phyloP scores from a whole-genome alignment of 2,888 invertebrate genomes.

The Morinoia aosen region DNA sequence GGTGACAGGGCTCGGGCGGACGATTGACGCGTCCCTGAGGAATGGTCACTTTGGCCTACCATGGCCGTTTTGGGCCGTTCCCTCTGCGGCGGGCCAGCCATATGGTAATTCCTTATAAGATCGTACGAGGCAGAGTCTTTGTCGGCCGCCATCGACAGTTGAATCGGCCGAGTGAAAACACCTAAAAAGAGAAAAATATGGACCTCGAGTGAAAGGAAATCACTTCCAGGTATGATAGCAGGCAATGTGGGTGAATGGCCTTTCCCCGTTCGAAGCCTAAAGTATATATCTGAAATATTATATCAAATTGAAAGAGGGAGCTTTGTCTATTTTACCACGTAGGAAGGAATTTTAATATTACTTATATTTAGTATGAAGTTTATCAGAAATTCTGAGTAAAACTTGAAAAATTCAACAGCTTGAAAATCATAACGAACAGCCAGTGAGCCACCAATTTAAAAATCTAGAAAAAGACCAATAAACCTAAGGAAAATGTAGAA shows the following conservation, averaged over 20 bases:
- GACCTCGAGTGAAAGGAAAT: background rate
- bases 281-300: background rate
- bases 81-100: slow-evolving; percentile 42
- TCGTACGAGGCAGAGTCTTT: slow-evolving; percentile 20
- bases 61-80: slow-evolving; percentile 41
- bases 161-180: slow-evolving; percentile 48
- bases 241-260: background rate
- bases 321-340: background rate
- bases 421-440: too few species aligned
- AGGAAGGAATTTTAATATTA: background rate
- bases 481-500: too few species aligned
- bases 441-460: too few species aligned
- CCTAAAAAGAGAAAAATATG: slow-evolving; percentile 29
- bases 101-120: slow-evolving; percentile 49
- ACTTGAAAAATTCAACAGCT: too few species aligned
- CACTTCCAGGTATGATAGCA: background rate
- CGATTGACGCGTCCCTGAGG: background rate
- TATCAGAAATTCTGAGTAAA: too few species aligned
- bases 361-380: background rate
- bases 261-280: background rate
- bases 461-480: too few species aligned
- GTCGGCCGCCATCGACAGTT: slow-evolving; percentile 22
- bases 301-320: background rate
- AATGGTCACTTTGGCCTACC: slow-evolving; percentile 6
- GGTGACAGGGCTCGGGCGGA: slow-evolving; percentile 2